Conservation (phyloP, 2,113 vertebrate species). For the Apistogramma diplotaenia region DNA sequence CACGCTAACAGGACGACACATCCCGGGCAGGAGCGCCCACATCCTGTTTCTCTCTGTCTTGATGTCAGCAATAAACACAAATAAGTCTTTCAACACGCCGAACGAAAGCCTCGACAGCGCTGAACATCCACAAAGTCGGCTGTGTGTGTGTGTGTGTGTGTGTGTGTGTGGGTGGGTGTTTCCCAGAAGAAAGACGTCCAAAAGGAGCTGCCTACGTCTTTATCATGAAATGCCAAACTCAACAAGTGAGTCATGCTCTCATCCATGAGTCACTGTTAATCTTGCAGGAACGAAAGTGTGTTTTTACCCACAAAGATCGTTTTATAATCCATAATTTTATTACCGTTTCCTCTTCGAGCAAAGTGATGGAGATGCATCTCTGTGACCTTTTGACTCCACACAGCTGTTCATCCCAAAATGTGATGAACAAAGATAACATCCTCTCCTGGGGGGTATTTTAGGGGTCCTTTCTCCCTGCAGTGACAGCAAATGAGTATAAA, state of each 20-base stretch:
- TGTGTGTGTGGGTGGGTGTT: slow-evolving; percentile 30
- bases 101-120: not conserved
- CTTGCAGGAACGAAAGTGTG: not conserved
- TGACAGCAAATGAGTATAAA: not conserved
- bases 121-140: not conserved
- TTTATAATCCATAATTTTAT: not conserved
- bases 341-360: not conserved
- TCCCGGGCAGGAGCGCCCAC: not conserved
- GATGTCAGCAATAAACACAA: slow-evolving; percentile 12
- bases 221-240: not conserved
- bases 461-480: not conserved
- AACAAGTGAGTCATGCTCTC: slow-evolving; percentile 38
- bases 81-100: not conserved
- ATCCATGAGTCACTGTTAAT: slow-evolving; percentile 26
- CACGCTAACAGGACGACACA: not conserved
- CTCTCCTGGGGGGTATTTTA: not conserved
- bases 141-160: not conserved
- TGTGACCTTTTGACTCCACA: not conserved
- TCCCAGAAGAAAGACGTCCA: slow-evolving; percentile 41
- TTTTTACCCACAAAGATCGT: not conserved
- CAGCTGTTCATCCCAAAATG: not conserved
- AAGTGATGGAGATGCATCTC: not conserved
- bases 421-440: not conserved
- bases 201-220: slow-evolving; percentile 16
- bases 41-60: slow-evolving; percentile 13